Conservation (phyloP, 2,888 invertebrate species). For the Margaritifera margaritifera region DNA sequence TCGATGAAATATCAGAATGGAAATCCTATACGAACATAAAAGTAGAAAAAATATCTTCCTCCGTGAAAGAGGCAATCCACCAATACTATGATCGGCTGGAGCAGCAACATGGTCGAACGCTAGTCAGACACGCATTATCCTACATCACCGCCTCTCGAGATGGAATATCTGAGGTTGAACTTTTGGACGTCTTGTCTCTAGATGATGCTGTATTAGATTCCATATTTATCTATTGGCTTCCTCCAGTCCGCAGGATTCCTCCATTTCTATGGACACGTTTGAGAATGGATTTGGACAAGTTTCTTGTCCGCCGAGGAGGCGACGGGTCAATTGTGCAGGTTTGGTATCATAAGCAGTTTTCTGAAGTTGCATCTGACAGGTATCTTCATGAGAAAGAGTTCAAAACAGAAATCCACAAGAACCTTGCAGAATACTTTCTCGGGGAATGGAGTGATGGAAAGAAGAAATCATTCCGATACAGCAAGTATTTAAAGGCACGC, state of each 20-base stretch:
- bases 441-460: slow-evolving; percentile 59
- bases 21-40: slow-evolving; percentile 48
- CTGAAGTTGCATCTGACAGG: slow-evolving; percentile 49
- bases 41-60: slow-evolving; percentile 35
- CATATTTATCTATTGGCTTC: slow-evolving; percentile 58
- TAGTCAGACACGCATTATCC: slow-evolving; percentile 53
- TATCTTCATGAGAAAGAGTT: slow-evolving; percentile 40
- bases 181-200: slow-evolving; percentile 58
- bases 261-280: slow-evolving; percentile 63
- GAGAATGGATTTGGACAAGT: slow-evolving; percentile 47
- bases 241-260: slow-evolving; percentile 63
- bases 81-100: slow-evolving; percentile 57
- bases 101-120: slow-evolving; percentile 47
- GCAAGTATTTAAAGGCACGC: slow-evolving; percentile 32
- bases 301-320: slow-evolving; percentile 51
- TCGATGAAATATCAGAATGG: slow-evolving; percentile 56
- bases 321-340: slow-evolving; percentile 54
- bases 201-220: slow-evolving; percentile 61
- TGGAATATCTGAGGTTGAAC: slow-evolving; percentile 58
- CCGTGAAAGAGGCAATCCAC: slow-evolving; percentile 57
- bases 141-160: slow-evolving; percentile 56
- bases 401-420: slow-evolving; percentile 48
- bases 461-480: slow-evolving; percentile 59
- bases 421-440: slow-evolving; percentile 62
- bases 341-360: slow-evolving; percentile 66